These are phyloP conservation scores for Agrochola lychnidis DNA, from an alignment of 2,888 invertebrate species.

Conservation along the genomic window DNA sequence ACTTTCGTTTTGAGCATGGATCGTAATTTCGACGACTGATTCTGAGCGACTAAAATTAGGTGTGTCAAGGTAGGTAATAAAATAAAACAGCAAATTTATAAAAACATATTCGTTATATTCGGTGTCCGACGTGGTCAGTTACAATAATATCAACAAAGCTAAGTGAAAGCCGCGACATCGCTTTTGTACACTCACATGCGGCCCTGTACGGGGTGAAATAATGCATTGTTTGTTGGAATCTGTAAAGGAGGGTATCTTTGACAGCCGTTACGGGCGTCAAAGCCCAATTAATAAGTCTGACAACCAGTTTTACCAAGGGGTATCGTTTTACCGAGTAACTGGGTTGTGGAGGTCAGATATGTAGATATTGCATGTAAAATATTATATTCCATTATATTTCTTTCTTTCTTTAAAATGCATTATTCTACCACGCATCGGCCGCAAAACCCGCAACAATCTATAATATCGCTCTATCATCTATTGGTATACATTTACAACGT, in stretches of 20 bases:
- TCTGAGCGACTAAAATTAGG: not conserved
- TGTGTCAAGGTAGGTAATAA: not conserved
- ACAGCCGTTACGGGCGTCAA: too few species aligned
- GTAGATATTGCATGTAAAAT: too few species aligned
- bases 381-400: too few species aligned
- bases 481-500: slow-evolving; percentile 62
- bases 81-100: slow-evolving; percentile 71
- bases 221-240: not conserved
- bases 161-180: slow-evolving; percentile 57
- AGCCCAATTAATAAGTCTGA: too few species aligned
- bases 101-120: slow-evolving; percentile 79
- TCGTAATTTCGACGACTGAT: not conserved
- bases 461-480: slow-evolving; percentile 61
- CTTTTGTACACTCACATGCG: slow-evolving; percentile 61
- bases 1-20: not conserved
- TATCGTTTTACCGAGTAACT: not conserved
- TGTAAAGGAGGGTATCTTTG: not conserved
- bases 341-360: not conserved
- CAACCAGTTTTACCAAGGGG: not conserved
- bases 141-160: slow-evolving; percentile 73
- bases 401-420: slow-evolving; percentile 9
- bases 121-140: slow-evolving; percentile 66
- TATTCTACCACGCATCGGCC: slow-evolving; percentile 12
- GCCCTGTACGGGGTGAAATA: slow-evolving; percentile 2
- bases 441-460: slow-evolving; percentile 55